These are phyloP conservation scores for Peribatodes rhomboidaria DNA, from an alignment of 2,888 invertebrate species.

Conservation along the genomic window DNA sequence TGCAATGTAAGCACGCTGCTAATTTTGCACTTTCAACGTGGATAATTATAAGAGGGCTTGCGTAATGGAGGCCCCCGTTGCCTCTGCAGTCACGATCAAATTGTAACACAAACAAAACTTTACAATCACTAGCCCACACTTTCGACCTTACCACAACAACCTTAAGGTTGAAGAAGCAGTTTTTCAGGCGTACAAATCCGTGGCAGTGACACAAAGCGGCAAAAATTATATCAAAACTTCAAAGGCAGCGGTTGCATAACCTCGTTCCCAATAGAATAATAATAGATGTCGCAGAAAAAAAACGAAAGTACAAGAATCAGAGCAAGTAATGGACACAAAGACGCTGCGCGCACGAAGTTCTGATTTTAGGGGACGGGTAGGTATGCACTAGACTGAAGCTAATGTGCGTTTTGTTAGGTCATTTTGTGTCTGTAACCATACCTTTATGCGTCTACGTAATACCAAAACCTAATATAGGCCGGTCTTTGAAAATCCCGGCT, in stretches of 20 bases:
- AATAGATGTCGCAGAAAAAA: constrained; percentile 84
- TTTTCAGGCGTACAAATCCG: constrained; percentile 41
- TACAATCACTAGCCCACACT: constrained; percentile 34
- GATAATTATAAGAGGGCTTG: constrained; percentile 80
- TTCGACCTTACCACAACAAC: constrained; percentile 43
- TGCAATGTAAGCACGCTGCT: constrained; percentile 56
- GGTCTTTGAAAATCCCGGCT: neutral
- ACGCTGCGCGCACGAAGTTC: constrained; percentile 68
- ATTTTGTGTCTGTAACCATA: neutral
- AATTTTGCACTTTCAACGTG: constrained; percentile 82
- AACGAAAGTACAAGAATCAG: constrained; percentile 82
- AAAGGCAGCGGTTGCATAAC: constrained; percentile 81
- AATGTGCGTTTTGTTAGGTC: constrained; percentile 32
- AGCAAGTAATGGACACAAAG: constrained; percentile 82
- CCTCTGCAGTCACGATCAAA: constrained; percentile 83
- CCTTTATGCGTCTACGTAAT: neutral
- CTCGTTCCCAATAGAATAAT: constrained; percentile 84
- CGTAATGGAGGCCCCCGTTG: constrained; percentile 73
- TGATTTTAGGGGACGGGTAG: constrained; percentile 15
- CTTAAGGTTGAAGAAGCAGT: constrained; percentile 44
- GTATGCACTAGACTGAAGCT: constrained; percentile 27
- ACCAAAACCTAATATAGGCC: neutral
- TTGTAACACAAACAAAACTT: constrained; percentile 54
- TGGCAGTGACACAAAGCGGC: constrained; percentile 70
- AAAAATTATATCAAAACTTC: constrained; percentile 86